Conservation (phyloP, 2,888 invertebrate genomes). For the Sacculina carcini region DNA sequence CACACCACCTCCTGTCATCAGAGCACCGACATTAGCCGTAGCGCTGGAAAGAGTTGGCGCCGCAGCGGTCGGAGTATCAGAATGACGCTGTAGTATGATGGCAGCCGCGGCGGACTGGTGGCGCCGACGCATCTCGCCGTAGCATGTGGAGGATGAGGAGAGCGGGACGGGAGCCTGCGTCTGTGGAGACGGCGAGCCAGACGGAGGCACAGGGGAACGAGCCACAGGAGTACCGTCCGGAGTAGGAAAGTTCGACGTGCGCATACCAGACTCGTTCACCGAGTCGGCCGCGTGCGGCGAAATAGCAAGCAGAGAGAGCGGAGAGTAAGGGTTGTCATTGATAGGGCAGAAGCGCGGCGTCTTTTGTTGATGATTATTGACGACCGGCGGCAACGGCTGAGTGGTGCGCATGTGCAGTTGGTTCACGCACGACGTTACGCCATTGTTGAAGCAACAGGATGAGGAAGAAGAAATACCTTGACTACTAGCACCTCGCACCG, state of each 20-base stretch:
- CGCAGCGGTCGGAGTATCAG: too few relatives aligned
- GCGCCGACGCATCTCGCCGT: conserved; percentile 11
- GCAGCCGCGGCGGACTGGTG: conserved; percentile 14
- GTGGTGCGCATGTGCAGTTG: conserved; percentile 11
- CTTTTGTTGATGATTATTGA: conserved; percentile 8
- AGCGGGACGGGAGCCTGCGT: conserved; percentile 12
- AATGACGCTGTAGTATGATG: conserved; percentile 11
- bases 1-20: too few relatives aligned
- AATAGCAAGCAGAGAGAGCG: not conserved
- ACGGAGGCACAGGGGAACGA: conserved; percentile 14
- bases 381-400: conserved; percentile 7
- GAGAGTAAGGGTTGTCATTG: conserved; percentile 11
- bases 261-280: not conserved
- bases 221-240: conserved; percentile 8
- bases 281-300: conserved; percentile 1
- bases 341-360: conserved; percentile 13
- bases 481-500: conserved; percentile 5
- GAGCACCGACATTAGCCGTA: too few relatives aligned
- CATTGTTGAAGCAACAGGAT: conserved; percentile 12
- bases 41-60: too few relatives aligned
- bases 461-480: conserved; percentile 11
- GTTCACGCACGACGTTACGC: conserved; percentile 12
- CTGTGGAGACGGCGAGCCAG: conserved; percentile 10
- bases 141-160: conserved; percentile 10
- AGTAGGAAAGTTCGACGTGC: conserved; percentile 1